phyloP scores from a whole-genome alignment of 2,113 vertebrate genomes.

The Microtus montanus region DNA sequence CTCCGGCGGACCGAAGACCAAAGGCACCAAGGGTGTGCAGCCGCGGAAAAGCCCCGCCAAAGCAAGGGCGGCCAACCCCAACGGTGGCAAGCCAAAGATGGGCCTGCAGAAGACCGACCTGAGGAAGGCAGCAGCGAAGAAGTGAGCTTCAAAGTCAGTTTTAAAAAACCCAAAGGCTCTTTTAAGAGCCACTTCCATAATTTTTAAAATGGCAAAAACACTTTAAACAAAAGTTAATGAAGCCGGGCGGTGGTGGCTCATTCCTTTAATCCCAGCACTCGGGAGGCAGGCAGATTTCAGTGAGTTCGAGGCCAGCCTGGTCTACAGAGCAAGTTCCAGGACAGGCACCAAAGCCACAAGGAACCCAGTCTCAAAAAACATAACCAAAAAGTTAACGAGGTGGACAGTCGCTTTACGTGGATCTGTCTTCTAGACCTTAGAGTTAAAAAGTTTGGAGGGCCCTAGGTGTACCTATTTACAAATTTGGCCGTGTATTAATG shows the following conservation, averaged over 20 bases:
- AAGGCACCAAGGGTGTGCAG: constrained; percentile 15
- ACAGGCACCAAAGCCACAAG: no score
- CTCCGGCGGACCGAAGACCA: neutral
- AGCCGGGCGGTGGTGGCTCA: no score
- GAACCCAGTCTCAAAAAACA: no score
- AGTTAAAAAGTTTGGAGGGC: neutral
- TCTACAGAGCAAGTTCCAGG: no score
- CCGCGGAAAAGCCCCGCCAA: constrained; percentile 60
- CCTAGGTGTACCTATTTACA: neutral
- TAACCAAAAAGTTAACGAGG: neutral
- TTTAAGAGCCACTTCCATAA: constrained; percentile 83
- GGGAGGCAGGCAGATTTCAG: no score
- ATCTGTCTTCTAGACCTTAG: neutral
- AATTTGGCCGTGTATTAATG: neutral
- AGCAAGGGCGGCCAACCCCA: neutral
- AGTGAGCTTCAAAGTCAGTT: accelerated
- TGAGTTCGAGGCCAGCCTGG: no score
- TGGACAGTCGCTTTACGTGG: no score
- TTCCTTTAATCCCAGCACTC: no score
- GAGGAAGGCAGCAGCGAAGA: constrained; percentile 10
- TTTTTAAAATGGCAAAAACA: neutral
- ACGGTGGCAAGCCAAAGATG: neutral
- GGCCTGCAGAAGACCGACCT: constrained; percentile 27
- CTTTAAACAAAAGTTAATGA: neutral
- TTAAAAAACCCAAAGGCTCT: constrained; percentile 83